Percentiles rank a stretch among this genome's conserved stretches.
Conservation (phyloP, 2,797 vertebrate species). For the Amblyopsis hoosieri region DNA sequence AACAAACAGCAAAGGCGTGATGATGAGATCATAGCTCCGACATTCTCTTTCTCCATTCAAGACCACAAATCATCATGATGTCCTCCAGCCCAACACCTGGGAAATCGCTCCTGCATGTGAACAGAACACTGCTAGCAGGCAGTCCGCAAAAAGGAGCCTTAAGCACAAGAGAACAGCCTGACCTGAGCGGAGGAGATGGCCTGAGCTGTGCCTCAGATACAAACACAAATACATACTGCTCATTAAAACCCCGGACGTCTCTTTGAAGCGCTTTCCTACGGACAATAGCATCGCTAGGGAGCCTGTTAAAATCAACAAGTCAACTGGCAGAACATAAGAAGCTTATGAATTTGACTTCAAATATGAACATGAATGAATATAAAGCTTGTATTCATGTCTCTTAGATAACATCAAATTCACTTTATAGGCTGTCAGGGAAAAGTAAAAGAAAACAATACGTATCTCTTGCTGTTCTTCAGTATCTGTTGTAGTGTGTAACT, state of each 20-base stretch:
- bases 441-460: too few species aligned
- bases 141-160: slow-evolving; percentile 8
- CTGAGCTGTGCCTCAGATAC: slow-evolving; percentile 5
- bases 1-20: slow-evolving; percentile 9
- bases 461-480: too few species aligned
- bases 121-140: slow-evolving; percentile 24
- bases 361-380: background rate
- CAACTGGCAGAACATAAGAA: slow-evolving; percentile 25
- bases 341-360: slow-evolving; percentile 6
- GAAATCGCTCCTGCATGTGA: slow-evolving; percentile 35
- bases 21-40: slow-evolving; percentile 33
- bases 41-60: slow-evolving; percentile 25
- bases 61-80: slow-evolving; percentile 46
- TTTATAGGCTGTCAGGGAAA: too few species aligned
- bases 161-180: slow-evolving; percentile 10
- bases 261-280: slow-evolving; percentile 18
- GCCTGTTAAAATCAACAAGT: slow-evolving; percentile 1
- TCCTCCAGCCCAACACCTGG: slow-evolving; percentile 47
- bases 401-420: too few species aligned
- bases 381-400: background rate
- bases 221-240: slow-evolving; percentile 14
- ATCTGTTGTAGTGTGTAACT: too few species aligned
- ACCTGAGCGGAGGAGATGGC: background rate
- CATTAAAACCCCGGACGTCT: slow-evolving; percentile 9
- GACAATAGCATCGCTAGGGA: slow-evolving; percentile 9